phyloP scores from a whole-genome alignment of 2,888 invertebrate genomes.

The Tachina lurida region DNA sequence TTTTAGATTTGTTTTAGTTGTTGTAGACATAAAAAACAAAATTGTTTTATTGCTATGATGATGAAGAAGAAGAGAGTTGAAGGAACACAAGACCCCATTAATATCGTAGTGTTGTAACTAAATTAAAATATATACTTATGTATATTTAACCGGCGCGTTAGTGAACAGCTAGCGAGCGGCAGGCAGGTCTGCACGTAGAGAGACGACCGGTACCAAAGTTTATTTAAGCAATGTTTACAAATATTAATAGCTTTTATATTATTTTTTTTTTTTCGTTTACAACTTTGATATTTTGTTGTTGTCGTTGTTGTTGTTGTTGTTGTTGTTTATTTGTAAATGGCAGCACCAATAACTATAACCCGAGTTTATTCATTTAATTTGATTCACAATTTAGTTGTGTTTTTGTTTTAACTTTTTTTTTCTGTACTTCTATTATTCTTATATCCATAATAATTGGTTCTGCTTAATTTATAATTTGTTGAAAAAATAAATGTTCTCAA shows the following conservation, averaged over 20 bases:
- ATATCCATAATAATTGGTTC: slow-evolving; percentile 27
- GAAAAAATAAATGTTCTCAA: not conserved
- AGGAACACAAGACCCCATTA: not conserved
- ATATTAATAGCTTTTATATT: slow-evolving; percentile 26
- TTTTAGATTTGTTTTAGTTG: not conserved
- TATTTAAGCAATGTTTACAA: slow-evolving; percentile 22
- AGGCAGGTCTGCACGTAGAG: not conserved
- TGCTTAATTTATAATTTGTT: slow-evolving; percentile 23
- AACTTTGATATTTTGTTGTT: not conserved
- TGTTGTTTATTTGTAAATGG: not conserved
- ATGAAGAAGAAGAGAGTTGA: not conserved
- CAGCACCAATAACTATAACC: not conserved
- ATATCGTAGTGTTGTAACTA: not conserved
- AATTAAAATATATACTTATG: not conserved
- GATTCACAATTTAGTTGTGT: slow-evolving; percentile 27
- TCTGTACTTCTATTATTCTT: not conserved
- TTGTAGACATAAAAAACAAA: not conserved
- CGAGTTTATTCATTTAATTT: not conserved
- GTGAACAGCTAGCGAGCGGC: not conserved
- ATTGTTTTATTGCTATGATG: not conserved
- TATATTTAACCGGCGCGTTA: not conserved
- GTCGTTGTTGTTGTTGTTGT: too few relatives aligned
- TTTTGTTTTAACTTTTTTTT: not conserved
- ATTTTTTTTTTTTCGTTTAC: not conserved
- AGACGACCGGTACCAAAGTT: slow-evolving; percentile 27